Conservation (phyloP, 2,888 invertebrate genomes). For the Caenorhabditis imperialis region DNA sequence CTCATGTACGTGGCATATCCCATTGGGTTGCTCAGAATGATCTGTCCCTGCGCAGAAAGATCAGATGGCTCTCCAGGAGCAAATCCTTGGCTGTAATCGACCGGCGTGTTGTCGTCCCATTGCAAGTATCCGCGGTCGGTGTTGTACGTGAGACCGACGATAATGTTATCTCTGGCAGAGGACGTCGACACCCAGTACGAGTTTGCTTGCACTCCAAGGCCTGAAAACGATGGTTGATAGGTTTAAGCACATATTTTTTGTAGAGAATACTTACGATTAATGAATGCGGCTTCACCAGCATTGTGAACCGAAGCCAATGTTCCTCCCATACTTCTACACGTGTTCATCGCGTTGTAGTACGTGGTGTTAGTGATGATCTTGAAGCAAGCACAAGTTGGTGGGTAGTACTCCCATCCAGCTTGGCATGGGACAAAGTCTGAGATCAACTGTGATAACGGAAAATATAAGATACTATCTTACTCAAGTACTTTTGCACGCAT, state of each 20-base stretch:
- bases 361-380: slow-evolving; percentile 48
- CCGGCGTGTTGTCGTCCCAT: slow-evolving; percentile 48
- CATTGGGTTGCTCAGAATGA: slow-evolving; percentile 46
- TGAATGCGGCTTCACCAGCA: slow-evolving; percentile 51
- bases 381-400: slow-evolving; percentile 50
- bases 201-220: slow-evolving; percentile 29
- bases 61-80: slow-evolving; percentile 45
- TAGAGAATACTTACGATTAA: slow-evolving; percentile 14
- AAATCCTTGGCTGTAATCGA: slow-evolving; percentile 43
- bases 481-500: slow-evolving; percentile 57
- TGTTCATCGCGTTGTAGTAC: slow-evolving; percentile 54
- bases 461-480: slow-evolving; percentile 17
- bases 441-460: background rate
- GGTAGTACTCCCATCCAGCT: slow-evolving; percentile 54
- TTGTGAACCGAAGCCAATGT: slow-evolving; percentile 47
- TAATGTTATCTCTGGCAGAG: slow-evolving; percentile 45
- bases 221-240: slow-evolving; percentile 10
- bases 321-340: slow-evolving; percentile 44
- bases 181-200: slow-evolving; percentile 37
- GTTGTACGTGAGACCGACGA: slow-evolving; percentile 48
- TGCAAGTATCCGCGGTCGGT: slow-evolving; percentile 22
- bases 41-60: slow-evolving; percentile 39
- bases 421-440: slow-evolving; percentile 52
- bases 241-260: background rate
- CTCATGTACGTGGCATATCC: slow-evolving; percentile 53